Conservation (phyloP, 2,113 vertebrate genomes). For the Paraplagusia blochii region DNA sequence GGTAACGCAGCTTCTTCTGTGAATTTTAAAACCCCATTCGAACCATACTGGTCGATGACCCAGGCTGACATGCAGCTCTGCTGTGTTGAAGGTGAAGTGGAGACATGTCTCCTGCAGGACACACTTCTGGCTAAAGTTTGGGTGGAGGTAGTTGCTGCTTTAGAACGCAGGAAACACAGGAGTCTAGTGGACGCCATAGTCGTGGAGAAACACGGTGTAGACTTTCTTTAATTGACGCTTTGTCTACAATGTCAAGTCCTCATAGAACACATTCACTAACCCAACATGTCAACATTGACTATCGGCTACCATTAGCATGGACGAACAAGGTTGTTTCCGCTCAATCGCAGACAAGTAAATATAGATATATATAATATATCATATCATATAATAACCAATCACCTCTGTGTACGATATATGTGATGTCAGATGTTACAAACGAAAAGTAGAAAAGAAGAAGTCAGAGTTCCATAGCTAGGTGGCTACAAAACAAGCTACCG, state of each 20-base stretch:
- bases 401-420: neutral
- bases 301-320: conserved; percentile 30
- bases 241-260: conserved; percentile 23
- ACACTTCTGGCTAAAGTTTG: conserved; percentile 32
- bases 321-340: neutral
- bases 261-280: neutral
- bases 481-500: conserved; percentile 39
- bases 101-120: conserved; percentile 37
- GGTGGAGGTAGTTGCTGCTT: conserved; percentile 8
- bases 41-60: conserved; percentile 87
- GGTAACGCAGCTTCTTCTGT: conserved; percentile 77
- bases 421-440: neutral
- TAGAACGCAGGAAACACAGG: conserved; percentile 20
- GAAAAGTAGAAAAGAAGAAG: neutral
- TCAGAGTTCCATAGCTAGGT: neutral
- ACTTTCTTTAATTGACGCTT: neutral
- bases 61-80: conserved; percentile 84
- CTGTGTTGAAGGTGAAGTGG: conserved; percentile 46
- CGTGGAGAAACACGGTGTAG: conserved; percentile 9
- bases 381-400: neutral
- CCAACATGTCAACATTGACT: too few species aligned
- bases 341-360: neutral
- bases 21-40: conserved; percentile 81
- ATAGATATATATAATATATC: neutral
- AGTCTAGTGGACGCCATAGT: conserved; percentile 42